Evolutionary conservation across 2,113 vertebrate genomes (phyloP).

Genomic region (Eptesicus fuscus): DNA sequence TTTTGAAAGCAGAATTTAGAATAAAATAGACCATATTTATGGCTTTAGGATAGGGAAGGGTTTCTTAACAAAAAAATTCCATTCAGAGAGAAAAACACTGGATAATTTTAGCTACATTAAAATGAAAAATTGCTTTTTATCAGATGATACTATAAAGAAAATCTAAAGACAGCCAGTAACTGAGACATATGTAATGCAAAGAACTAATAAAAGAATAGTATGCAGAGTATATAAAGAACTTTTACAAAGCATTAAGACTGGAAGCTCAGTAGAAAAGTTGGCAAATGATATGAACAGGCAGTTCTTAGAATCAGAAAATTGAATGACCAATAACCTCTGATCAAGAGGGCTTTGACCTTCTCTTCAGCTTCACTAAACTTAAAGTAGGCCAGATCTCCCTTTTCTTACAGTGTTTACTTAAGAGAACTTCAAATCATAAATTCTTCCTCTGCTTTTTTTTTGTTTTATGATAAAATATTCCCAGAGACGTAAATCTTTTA

Average conservation of each 20-base stretch:
- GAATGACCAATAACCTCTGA: background rate
- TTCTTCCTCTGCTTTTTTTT: background rate
- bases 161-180: background rate
- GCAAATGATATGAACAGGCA: background rate
- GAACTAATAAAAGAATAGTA: background rate
- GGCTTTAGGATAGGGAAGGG: background rate
- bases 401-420: background rate
- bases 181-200: background rate
- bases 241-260: background rate
- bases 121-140: background rate
- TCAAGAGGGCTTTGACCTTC: background rate
- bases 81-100: background rate
- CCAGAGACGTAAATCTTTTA: background rate
- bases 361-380: background rate
- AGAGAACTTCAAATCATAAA: background rate
- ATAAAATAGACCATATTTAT: background rate
- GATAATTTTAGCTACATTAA: background rate
- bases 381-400: background rate
- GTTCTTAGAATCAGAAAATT: background rate
- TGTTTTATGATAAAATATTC: too few relatives aligned
- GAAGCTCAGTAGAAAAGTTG: background rate
- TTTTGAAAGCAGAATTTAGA: constrained; percentile 11
- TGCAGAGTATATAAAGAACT: background rate
- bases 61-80: background rate
- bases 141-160: background rate